Evolutionary conservation across 30 jellyfish, hydroid and myxozoan genomes (phyloP), one percentile per base, ranked within the genome.

Genomic region (Chrysaora quinquecirrha): DNA sequence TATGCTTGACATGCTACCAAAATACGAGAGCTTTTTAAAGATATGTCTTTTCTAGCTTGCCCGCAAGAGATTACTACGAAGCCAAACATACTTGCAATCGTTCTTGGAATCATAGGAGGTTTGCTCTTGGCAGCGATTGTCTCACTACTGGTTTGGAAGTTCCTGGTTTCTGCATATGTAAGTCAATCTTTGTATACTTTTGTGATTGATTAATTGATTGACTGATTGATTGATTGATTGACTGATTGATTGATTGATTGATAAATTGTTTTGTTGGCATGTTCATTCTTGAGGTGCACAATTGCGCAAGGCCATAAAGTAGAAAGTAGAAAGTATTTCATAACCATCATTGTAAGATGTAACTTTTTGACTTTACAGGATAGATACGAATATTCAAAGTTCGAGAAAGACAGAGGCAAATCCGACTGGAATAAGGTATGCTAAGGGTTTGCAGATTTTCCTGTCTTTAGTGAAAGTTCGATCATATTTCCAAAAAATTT

Each of bases 391-490:
- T 93, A 77, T 72, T 76, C 87, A 29, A 87, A 87, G 62, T 93
- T 85, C 66, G 90, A 82, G 64, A 88, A 83, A 56, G 96, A 86
- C 48, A 75, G 90, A 60, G 34, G 73, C 23, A 80, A 76, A 60
- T 71, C 97, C 35, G 60, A 49, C 14, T 93, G 98, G 98, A 97
- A 87, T 47, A 83, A 87, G 94, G 98, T 93, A 34, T 9, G 71
- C 30, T 32, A 38, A 35, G 85, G 12, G 7, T 21, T 61, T 28
- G 16, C 61, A 9, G 18, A 24, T 77, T 20, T 77, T 16, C 6
- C 25, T 77, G 61, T 47, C 11, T 14, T 61, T 61, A 47, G 19
- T 9, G 11, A 47, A 11, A 19, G 14, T 14, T 66, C 12, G 19
- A 7, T 14, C 29, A 66, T 9, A 14, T 48, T 1, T 46, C 9